Evolutionary conservation across 2,113 vertebrate species (phyloP).

Genomic region (crab-eating macaque (Macaca fascicularis)): DNA sequence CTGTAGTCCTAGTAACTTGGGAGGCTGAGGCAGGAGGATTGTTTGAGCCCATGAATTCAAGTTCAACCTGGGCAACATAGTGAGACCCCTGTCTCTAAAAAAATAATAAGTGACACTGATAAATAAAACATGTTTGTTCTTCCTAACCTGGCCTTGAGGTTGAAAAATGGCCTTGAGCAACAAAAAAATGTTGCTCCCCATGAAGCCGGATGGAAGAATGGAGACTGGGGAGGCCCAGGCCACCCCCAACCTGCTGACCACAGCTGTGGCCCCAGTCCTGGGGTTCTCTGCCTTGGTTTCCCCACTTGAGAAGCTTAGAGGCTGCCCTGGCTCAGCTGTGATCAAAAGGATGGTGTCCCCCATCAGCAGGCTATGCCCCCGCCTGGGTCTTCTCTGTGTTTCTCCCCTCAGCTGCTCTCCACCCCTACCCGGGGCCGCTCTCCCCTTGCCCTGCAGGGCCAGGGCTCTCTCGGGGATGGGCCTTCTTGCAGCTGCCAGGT

Average conservation of each 20-base stretch:
- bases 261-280: rapidly evolving
- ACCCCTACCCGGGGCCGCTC: rapidly evolving
- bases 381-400: rapidly evolving
- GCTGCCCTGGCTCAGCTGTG: neutral
- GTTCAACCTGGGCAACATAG: no score
- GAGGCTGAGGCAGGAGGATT: no score
- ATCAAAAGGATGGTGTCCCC: rapidly evolving
- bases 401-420: neutral
- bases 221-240: no score
- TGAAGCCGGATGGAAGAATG: neutral
- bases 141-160: neutral
- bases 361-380: neutral
- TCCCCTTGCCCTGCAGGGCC: rapidly evolving
- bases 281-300: neutral
- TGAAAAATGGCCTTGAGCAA: no score
- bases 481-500: neutral
- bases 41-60: no score
- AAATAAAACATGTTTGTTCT: neutral
- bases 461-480: no score
- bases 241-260: rapidly evolving
- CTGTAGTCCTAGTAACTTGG: no score
- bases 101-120: no score
- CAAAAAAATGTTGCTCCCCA: neutral
- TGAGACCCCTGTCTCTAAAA: no score
- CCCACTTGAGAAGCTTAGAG: neutral